Evolutionary conservation across 1,140 invertebrate genomes (phyloP).

Genomic region (Conus betulinus): DNA sequence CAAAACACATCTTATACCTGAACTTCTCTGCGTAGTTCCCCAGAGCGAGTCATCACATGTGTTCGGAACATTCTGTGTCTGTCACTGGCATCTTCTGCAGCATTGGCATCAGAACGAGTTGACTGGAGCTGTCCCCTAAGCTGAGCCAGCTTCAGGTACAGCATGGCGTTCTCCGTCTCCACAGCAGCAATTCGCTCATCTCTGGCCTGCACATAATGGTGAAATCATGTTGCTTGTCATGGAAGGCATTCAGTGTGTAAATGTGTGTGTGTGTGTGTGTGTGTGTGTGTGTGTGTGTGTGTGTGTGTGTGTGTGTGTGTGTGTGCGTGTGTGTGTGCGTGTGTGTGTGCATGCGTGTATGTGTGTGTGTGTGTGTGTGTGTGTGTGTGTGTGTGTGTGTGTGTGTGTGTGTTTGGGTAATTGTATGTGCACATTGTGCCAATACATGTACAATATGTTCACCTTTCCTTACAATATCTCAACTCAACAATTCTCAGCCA

Average conservation of each 20-base stretch:
- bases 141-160: constrained; percentile 70
- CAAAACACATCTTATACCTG: constrained; percentile 37
- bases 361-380: background rate
- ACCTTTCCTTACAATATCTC: too few relatives aligned
- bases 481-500: too few relatives aligned
- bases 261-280: constrained; percentile 77
- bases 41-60: constrained; percentile 48
- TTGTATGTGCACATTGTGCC: too few relatives aligned
- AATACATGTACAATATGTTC: too few relatives aligned
- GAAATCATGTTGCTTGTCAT: background rate
- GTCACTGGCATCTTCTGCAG: constrained; percentile 36
- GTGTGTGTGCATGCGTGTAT: background rate
- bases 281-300: background rate
- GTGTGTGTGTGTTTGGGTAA: background rate
- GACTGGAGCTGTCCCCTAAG: constrained; percentile 60
- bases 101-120: constrained; percentile 47
- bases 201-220: constrained; percentile 47
- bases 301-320: background rate
- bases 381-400: background rate
- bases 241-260: constrained; percentile 57
- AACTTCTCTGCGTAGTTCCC: constrained; percentile 58
- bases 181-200: constrained; percentile 66
- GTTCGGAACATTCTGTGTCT: constrained; percentile 50
- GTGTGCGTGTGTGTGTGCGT: constrained; percentile 78
- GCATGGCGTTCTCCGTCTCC: constrained; percentile 73